These are phyloP conservation scores for Synergus gifuensis DNA, from an alignment of 2,888 invertebrate genomes.

Conservation along the genomic window DNA sequence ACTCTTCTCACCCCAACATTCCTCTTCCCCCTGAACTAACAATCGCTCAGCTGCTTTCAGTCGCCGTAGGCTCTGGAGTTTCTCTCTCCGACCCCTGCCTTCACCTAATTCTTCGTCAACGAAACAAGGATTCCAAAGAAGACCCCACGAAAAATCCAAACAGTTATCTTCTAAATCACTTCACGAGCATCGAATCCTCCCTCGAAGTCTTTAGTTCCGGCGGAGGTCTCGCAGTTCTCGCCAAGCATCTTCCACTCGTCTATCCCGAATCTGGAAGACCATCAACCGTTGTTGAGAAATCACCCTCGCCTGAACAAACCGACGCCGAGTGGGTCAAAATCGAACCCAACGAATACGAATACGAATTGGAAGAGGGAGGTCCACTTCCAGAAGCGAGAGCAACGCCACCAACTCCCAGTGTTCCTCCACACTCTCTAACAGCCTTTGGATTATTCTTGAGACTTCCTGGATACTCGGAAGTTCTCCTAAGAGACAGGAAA, in stretches of 20 bases:
- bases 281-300: conserved; percentile 81
- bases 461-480: conserved; percentile 94
- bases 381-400: conserved; percentile 78
- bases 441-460: conserved; percentile 94
- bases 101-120: conserved; percentile 70
- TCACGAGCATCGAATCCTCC: conserved; percentile 79
- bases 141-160: conserved; percentile 51
- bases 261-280: conserved; percentile 85
- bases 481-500: conserved; percentile 89
- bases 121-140: conserved; percentile 73
- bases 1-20: conserved; percentile 77
- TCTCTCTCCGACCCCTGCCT: conserved; percentile 80
- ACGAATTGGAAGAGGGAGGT: conserved; percentile 81
- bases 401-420: conserved; percentile 79
- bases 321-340: conserved; percentile 83
- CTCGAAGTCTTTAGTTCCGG: conserved; percentile 92
- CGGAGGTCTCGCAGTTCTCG: conserved; percentile 93
- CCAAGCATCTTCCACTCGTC: conserved; percentile 92
- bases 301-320: conserved; percentile 79
- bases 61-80: conserved; percentile 79
- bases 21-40: conserved; percentile 80
- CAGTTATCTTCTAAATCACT: conserved; percentile 54
- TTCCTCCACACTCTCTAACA: conserved; percentile 93
- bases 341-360: conserved; percentile 81
- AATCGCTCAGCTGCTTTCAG: conserved; percentile 81